A percentile compares a stretch with the other conserved stretches of the same genome.
phyloP scores from a whole-genome alignment of 2,113 vertebrate genomes.

The Cryptotis parvus region DNA sequence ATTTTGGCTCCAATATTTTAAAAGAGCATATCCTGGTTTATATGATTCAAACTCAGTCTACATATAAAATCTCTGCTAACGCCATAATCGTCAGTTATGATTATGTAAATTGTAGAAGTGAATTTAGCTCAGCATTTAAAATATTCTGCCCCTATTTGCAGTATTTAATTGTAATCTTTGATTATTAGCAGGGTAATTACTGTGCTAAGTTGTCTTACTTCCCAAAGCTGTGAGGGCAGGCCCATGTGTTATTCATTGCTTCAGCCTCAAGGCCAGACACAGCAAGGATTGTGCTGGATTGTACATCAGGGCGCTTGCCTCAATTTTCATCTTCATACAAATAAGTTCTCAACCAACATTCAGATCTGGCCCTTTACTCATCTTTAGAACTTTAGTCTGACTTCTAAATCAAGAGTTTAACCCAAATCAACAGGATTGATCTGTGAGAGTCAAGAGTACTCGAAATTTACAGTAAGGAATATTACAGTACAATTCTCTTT shows the following conservation, averaged over 20 bases:
- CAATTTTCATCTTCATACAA: background rate
- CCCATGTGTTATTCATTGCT: background rate
- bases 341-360: background rate
- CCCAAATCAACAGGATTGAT: background rate
- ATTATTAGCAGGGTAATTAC: constrained; percentile 63
- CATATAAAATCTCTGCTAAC: constrained; percentile 31
- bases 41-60: constrained; percentile 43
- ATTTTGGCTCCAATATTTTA: constrained; percentile 48
- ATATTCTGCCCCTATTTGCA: constrained; percentile 45
- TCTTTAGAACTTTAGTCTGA: background rate
- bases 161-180: constrained; percentile 67
- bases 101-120: constrained; percentile 58
- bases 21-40: constrained; percentile 54
- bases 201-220: constrained; percentile 29
- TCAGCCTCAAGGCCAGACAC: background rate
- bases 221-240: background rate
- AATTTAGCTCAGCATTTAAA: constrained; percentile 62
- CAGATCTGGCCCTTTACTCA: background rate
- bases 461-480: background rate
- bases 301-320: background rate
- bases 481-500: no score
- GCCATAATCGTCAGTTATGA: constrained; percentile 54
- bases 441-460: background rate
- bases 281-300: accelerated
- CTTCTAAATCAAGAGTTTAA: background rate